Conservation (phyloP, 2,797 vertebrate genomes). For the Characodon lateralis region DNA sequence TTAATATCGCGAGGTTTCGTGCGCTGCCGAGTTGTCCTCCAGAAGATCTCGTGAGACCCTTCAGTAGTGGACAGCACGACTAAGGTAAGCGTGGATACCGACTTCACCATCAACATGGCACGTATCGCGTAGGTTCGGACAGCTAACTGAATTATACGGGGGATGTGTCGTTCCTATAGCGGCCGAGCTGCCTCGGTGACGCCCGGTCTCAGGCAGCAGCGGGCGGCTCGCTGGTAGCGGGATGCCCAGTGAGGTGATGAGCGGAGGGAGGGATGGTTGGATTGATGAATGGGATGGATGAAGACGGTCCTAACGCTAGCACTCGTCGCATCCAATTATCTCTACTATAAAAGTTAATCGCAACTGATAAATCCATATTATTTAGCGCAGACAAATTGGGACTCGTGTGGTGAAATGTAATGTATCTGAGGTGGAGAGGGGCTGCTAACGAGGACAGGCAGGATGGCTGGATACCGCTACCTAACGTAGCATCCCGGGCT, state of each 20-base stretch:
- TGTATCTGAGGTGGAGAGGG: neutral
- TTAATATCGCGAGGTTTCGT: slow-evolving; percentile 63
- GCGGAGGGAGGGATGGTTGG: slow-evolving; percentile 25
- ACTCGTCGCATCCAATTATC: slow-evolving; percentile 20
- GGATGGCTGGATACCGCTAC: slow-evolving; percentile 24
- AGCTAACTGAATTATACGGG: neutral
- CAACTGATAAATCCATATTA: neutral
- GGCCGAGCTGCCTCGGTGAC: slow-evolving; percentile 1
- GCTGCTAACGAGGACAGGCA: neutral
- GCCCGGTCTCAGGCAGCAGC: neutral
- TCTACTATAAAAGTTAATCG: neutral
- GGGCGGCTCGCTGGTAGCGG: slow-evolving; percentile 17
- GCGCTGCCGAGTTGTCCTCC: slow-evolving; percentile 24
- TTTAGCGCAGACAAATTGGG: accelerated
- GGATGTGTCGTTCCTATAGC: neutral
- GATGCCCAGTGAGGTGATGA: slow-evolving; percentile 38
- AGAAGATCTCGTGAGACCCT: slow-evolving; percentile 62
- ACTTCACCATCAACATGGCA: neutral
- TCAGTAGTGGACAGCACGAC: slow-evolving; percentile 34
- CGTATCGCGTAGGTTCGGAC: neutral
- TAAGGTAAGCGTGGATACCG: slow-evolving; percentile 60
- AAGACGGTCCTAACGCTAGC: slow-evolving; percentile 33
- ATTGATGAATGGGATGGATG: slow-evolving; percentile 53
- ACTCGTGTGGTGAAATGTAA: neutral
- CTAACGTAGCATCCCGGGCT: slow-evolving; percentile 49